phyloP scores from a whole-genome alignment of 2,888 invertebrate genomes.

The Mellilla xanthometata region DNA sequence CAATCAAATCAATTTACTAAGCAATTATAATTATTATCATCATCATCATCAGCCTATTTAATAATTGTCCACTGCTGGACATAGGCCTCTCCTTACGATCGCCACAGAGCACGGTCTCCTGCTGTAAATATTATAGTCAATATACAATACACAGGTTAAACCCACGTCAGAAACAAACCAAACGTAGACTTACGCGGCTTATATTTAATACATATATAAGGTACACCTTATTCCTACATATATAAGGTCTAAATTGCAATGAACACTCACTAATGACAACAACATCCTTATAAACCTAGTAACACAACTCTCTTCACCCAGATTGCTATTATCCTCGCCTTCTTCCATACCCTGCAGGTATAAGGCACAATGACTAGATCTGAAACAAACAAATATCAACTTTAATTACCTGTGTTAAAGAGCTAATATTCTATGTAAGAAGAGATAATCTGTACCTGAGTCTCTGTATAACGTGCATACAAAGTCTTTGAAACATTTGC shows the following conservation, averaged over 20 bases:
- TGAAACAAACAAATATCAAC: conserved; percentile 45
- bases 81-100: too few species aligned
- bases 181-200: too few species aligned
- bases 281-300: conserved; percentile 96
- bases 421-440: conserved; percentile 6
- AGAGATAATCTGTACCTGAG: conserved; percentile 84
- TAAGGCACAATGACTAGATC: conserved; percentile 85
- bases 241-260: background rate
- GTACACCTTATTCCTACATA: too few species aligned
- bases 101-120: too few species aligned
- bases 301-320: conserved; percentile 93
- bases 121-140: too few species aligned
- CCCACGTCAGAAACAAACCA: too few species aligned
- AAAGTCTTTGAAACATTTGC: conserved; percentile 97
- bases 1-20: too few species aligned
- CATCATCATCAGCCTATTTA: too few species aligned
- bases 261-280: conserved; percentile 87
- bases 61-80: too few species aligned
- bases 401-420: conserved; percentile 12
- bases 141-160: too few species aligned
- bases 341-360: conserved; percentile 84
- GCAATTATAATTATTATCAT: too few species aligned
- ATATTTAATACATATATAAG: too few species aligned
- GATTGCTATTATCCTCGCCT: conserved; percentile 80
- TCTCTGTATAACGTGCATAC: conserved; percentile 96